Conservation (phyloP, 2,888 invertebrate species). For the Alsophila aescularia region DNA sequence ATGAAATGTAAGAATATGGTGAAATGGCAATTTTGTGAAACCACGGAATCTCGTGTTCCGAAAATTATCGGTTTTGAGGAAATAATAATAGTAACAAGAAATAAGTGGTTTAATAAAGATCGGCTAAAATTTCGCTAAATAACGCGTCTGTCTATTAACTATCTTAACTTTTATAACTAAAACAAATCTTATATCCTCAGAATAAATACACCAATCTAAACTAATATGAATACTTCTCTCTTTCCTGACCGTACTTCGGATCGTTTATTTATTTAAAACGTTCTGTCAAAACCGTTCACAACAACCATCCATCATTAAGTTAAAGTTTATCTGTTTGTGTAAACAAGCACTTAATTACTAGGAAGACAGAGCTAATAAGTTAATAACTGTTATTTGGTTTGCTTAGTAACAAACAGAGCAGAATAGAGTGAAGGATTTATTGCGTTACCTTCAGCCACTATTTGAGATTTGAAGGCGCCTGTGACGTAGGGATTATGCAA, state of each 20-base stretch:
- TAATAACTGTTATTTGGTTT: constrained; percentile 22
- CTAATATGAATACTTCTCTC: constrained; percentile 14
- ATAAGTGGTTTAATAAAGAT: no score
- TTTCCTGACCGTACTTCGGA: constrained; percentile 34
- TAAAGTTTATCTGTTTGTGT: constrained; percentile 67
- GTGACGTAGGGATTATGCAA: no score
- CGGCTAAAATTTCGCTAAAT: no score
- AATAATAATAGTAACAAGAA: no score
- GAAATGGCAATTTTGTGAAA: no score
- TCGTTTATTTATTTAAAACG: constrained; percentile 49
- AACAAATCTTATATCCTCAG: background rate
- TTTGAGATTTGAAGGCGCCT: no score
- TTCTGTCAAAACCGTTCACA: constrained; percentile 68
- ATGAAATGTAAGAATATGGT: no score
- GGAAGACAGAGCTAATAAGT: constrained; percentile 37
- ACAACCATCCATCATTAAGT: constrained; percentile 60
- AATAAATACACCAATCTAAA: background rate
- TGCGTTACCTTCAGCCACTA: background rate
- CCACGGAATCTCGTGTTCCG: no score
- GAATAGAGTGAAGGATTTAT: background rate
- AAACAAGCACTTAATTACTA: constrained; percentile 61
- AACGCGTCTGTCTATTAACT: no score
- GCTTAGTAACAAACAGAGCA: constrained; percentile 7
- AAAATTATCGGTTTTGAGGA: no score
- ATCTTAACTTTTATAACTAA: no score